These are phyloP conservation scores for Podilymbus podiceps DNA, from an alignment of 2,113 vertebrate genomes.

Conservation along the genomic window DNA sequence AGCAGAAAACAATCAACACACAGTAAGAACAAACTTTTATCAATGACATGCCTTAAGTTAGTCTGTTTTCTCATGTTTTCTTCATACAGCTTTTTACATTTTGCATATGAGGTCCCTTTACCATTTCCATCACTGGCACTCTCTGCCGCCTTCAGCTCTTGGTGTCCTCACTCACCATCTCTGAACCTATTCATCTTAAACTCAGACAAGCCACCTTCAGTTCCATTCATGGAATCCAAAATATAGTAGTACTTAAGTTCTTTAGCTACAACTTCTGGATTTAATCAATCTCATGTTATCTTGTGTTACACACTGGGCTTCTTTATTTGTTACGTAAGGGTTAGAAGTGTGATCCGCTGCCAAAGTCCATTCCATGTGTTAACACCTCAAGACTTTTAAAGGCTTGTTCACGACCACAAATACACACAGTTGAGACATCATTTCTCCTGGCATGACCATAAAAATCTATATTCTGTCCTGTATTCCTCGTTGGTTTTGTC, in stretches of 20 bases:
- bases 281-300: background rate
- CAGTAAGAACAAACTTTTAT: background rate
- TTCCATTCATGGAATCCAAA: background rate
- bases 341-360: background rate
- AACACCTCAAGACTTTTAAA: background rate
- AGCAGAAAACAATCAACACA: background rate
- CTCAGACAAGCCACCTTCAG: background rate
- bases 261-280: background rate
- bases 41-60: background rate
- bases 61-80: background rate
- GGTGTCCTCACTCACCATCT: background rate
- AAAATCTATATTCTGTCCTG: background rate
- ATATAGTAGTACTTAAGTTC: background rate
- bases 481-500: background rate
- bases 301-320: background rate
- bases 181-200: background rate
- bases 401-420: background rate
- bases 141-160: background rate
- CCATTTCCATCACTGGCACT: background rate
- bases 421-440: fast-evolving
- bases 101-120: background rate
- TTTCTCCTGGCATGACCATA: background rate
- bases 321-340: background rate
- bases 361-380: background rate
- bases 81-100: background rate